Percentiles rank a stretch among this genome's conserved stretches.
phyloP scores from a whole-genome alignment of 2,113 vertebrate genomes.

The Hiodon tergisus region DNA sequence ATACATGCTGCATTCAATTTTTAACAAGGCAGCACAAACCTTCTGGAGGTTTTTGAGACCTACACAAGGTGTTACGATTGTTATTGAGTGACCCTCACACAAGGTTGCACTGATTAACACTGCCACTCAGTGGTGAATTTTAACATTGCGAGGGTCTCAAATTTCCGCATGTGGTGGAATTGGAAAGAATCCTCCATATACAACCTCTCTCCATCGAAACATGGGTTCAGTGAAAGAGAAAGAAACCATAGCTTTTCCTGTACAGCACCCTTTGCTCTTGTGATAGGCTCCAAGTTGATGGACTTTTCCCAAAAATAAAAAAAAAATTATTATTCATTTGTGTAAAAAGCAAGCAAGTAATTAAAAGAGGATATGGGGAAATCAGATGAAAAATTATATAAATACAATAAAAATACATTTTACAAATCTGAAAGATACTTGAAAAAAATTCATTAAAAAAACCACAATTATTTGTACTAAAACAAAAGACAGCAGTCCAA shows the following conservation, averaged over 20 bases:
- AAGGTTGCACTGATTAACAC: not conserved
- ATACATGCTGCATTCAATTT: constrained; percentile 1
- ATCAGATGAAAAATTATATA: too few relatives aligned
- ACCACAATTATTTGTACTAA: not conserved
- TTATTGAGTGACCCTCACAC: not conserved
- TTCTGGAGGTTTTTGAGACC: not conserved
- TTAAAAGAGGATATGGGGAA: too few relatives aligned
- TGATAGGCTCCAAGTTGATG: too few relatives aligned
- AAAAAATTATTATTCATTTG: too few relatives aligned
- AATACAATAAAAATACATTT: not conserved
- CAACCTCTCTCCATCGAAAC: too few relatives aligned
- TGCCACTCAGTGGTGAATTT: constrained; percentile 7
- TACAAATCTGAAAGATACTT: not conserved
- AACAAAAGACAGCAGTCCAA: not conserved
- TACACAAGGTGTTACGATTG: not conserved
- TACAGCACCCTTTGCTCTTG: too few relatives aligned
- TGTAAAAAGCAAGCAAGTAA: too few relatives aligned
- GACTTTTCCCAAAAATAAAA: too few relatives aligned
- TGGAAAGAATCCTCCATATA: not conserved
- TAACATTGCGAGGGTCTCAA: not conserved
- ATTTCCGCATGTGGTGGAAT: not conserved
- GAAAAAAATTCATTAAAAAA: not conserved
- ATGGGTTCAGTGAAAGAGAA: too few relatives aligned
- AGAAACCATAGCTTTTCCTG: not conserved
- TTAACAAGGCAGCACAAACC: not conserved